Evolutionary conservation across 2,888 invertebrate genomes (phyloP), one percentile per base, ranked within the genome.

Genomic region (Amphipyra berbera): DNA sequence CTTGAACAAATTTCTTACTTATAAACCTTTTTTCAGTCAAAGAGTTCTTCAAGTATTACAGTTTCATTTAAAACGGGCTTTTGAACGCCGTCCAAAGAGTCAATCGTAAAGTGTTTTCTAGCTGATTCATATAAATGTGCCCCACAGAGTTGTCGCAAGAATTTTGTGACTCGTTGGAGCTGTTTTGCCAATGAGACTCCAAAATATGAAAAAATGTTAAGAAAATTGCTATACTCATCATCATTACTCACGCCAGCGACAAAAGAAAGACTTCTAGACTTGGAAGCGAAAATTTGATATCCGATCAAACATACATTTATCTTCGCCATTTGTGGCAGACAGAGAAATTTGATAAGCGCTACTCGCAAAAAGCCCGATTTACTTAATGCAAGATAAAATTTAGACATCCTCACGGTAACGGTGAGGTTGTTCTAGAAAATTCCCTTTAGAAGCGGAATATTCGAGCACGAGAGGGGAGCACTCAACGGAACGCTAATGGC

Each of bases 401-500:
- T 84, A 86, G 87, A 85, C 81, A 78, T 87, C 78, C 79, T 82
- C 82, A 79, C 80, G 83, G 82, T 75, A 79, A 78, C 82, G 76
- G 82, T 79, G 82, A 78, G 82, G 77, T 81, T 82, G 85, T 88
- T 87, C 87, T 84, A 86, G 83, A 84, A 86, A 85, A 82, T 86
- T 88, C 82, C 68, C 81, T 82, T 87, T 82, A 77, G 78, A 81
- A 85, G 82, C 76, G 82, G 81, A 88, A 88, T 87, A 87, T 90
- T 88, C 82, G 84, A 86, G 85, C 84, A 62, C 83, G 73, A 77
- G 82, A 81, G 81, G 74, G 82, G 77, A 89, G 89, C 90, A 89
- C 91, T 90, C 90, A 85, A 72, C 86, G 81, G 75, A 80, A 76
- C 86, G 85, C 88, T 93, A 92, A 93, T 92, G 90, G 91, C 88